Percentiles rank a stretch among this genome's conserved stretches.
phyloP scores from a whole-genome alignment of 2,888 invertebrate genomes.

The Drosophila birchii region DNA sequence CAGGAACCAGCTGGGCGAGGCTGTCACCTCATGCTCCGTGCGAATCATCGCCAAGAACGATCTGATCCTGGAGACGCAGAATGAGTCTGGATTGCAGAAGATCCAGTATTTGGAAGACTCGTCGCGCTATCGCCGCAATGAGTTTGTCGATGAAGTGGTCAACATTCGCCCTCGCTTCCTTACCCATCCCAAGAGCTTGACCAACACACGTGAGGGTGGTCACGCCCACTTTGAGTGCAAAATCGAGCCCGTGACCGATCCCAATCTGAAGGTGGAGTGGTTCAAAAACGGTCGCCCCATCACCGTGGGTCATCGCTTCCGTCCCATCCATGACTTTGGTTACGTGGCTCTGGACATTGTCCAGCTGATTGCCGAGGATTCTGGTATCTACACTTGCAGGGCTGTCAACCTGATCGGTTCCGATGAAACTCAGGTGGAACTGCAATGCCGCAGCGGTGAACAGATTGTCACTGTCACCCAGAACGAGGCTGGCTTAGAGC shows the following conservation, averaged over 20 bases:
- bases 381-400: slow-evolving; percentile 96
- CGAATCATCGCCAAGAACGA: slow-evolving; percentile 95
- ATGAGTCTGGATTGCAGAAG: slow-evolving; percentile 95
- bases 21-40: slow-evolving; percentile 95
- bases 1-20: slow-evolving; percentile 96
- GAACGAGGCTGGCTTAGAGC: slow-evolving; percentile 94
- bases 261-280: slow-evolving; percentile 98
- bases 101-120: slow-evolving; percentile 96
- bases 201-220: slow-evolving; percentile 93
- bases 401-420: slow-evolving; percentile 95
- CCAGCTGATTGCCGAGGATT: slow-evolving; percentile 97
- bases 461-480: slow-evolving; percentile 94
- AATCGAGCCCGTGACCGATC: slow-evolving; percentile 97
- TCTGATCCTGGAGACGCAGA: slow-evolving; percentile 94
- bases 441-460: slow-evolving; percentile 90
- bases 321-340: slow-evolving; percentile 99
- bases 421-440: slow-evolving; percentile 92
- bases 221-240: slow-evolving; percentile 99
- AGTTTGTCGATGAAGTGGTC: slow-evolving; percentile 92
- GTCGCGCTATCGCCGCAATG: slow-evolving; percentile 92
- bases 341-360: slow-evolving; percentile 98
- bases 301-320: slow-evolving; percentile 96
- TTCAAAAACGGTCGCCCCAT: slow-evolving; percentile 97
- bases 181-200: slow-evolving; percentile 94
- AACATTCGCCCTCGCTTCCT: slow-evolving; percentile 93